Conservation (phyloP, 2,797 vertebrate genomes). For the Coregonus ussuriensis region DNA sequence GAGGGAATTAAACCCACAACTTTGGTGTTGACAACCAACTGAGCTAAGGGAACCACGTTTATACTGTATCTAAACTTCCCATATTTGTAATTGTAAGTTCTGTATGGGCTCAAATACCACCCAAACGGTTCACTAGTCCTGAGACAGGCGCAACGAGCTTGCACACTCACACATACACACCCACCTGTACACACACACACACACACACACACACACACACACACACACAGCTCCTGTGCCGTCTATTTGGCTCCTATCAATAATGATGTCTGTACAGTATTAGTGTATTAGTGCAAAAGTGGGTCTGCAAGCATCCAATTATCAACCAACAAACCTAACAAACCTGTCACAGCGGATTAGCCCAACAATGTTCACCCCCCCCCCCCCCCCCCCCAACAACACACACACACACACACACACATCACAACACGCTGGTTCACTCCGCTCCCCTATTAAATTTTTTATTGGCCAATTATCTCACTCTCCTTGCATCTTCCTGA, state of each 20-base stretch:
- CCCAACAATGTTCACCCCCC: slow-evolving; percentile 39
- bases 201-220: slow-evolving; percentile 14
- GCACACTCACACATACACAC: slow-evolving; percentile 14
- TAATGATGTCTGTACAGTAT: slow-evolving; percentile 51
- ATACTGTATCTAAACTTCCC: too few species aligned
- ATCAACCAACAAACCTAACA: slow-evolving; percentile 71
- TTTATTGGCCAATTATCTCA: slow-evolving; percentile 80
- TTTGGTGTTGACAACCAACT: too few species aligned
- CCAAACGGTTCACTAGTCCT: slow-evolving; percentile 9
- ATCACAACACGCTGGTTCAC: slow-evolving; percentile 70
- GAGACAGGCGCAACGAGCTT: slow-evolving; percentile 6
- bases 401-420: slow-evolving; percentile 8
- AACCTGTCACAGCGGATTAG: slow-evolving; percentile 75
- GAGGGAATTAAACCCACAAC: too few species aligned
- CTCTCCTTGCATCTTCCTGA: slow-evolving; percentile 62
- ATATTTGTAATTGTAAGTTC: too few species aligned
- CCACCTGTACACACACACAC: slow-evolving; percentile 10
- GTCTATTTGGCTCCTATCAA: slow-evolving; percentile 39
- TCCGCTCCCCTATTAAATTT: slow-evolving; percentile 75
- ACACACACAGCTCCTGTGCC: slow-evolving; percentile 21
- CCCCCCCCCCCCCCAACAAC: slow-evolving; percentile 15
- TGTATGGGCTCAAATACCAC: neutral
- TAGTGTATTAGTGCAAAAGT: slow-evolving; percentile 56
- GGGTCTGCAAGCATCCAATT: slow-evolving; percentile 65
- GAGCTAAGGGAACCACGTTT: too few species aligned